phyloP scores from a whole-genome alignment of 2,797 vertebrate genomes.

The Intellagama lesueurii region DNA sequence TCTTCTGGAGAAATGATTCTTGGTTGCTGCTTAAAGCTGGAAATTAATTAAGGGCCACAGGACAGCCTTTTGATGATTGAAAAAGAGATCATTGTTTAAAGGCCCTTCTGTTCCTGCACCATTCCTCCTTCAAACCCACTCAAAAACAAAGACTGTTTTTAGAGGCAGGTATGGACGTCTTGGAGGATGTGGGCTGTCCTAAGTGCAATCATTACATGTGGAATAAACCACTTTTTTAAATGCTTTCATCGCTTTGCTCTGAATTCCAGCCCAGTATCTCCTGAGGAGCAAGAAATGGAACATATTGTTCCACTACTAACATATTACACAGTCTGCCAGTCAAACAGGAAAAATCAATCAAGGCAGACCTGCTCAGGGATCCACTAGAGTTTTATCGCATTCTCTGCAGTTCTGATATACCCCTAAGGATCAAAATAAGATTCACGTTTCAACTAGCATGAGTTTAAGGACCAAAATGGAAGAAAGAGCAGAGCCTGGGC shows the following conservation, averaged over 20 bases:
- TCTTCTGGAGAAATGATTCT: background rate
- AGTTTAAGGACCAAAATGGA: background rate
- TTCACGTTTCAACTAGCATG: background rate
- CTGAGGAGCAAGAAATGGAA: background rate
- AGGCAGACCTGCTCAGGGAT: background rate
- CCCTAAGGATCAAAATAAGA: background rate
- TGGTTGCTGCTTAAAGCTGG: background rate
- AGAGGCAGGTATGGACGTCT: background rate
- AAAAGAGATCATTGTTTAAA: constrained; percentile 21
- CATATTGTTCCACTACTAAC: background rate
- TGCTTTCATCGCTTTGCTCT: background rate
- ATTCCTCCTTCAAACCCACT: background rate
- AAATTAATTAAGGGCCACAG: background rate
- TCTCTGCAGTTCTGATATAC: background rate
- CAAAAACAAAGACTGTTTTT: background rate
- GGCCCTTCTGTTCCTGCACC: too few species aligned
- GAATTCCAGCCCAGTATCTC: background rate
- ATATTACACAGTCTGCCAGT: background rate
- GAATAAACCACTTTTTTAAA: constrained; percentile 21
- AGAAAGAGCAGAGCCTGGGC: background rate
- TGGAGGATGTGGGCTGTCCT: background rate
- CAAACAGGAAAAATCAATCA: background rate
- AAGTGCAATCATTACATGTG: constrained; percentile 17
- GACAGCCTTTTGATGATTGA: background rate
- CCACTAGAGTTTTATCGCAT: background rate